Conservation (phyloP, 2,888 invertebrate genomes). For the Drosophila greeni region DNA sequence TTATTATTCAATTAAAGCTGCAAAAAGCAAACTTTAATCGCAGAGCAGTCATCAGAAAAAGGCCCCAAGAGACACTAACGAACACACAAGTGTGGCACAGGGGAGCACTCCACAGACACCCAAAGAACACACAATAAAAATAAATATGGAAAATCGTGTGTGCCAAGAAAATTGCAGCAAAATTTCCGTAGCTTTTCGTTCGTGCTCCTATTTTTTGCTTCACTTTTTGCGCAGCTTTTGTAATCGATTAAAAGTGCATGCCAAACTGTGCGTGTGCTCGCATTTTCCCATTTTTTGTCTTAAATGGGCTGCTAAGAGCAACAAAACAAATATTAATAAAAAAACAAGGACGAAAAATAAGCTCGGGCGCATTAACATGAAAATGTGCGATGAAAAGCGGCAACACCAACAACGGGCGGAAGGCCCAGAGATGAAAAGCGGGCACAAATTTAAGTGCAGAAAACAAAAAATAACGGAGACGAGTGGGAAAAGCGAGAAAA, state of each 20-base stretch:
- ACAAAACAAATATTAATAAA: slow-evolving; percentile 43
- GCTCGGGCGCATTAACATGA: slow-evolving; percentile 54
- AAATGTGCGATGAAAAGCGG: slow-evolving; percentile 55
- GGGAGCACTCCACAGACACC: slow-evolving; percentile 8
- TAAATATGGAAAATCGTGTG: slow-evolving; percentile 71
- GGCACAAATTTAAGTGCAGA: slow-evolving; percentile 40
- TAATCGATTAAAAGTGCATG: slow-evolving; percentile 74
- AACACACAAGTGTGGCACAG: slow-evolving; percentile 10
- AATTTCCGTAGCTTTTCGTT: slow-evolving; percentile 35
- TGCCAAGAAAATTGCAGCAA: slow-evolving; percentile 59
- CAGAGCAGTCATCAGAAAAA: slow-evolving; percentile 59
- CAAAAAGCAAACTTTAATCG: slow-evolving; percentile 71
- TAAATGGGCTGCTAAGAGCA: slow-evolving; percentile 69
- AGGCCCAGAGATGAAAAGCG: slow-evolving; percentile 28
- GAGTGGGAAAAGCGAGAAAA: slow-evolving; percentile 61
- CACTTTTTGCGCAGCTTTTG: slow-evolving; percentile 36
- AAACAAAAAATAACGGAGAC: slow-evolving; percentile 25
- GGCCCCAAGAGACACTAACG: slow-evolving; percentile 45
- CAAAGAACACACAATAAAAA: slow-evolving; percentile 36
- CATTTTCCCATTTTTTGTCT: slow-evolving; percentile 58
- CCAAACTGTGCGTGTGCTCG: slow-evolving; percentile 72
- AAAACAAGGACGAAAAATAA: slow-evolving; percentile 44
- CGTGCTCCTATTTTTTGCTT: slow-evolving; percentile 3
- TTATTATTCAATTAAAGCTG: slow-evolving; percentile 71
- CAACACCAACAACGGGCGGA: slow-evolving; percentile 25